phyloP scores from a whole-genome alignment of 2,797 vertebrate genomes.

The Pterois miles region DNA sequence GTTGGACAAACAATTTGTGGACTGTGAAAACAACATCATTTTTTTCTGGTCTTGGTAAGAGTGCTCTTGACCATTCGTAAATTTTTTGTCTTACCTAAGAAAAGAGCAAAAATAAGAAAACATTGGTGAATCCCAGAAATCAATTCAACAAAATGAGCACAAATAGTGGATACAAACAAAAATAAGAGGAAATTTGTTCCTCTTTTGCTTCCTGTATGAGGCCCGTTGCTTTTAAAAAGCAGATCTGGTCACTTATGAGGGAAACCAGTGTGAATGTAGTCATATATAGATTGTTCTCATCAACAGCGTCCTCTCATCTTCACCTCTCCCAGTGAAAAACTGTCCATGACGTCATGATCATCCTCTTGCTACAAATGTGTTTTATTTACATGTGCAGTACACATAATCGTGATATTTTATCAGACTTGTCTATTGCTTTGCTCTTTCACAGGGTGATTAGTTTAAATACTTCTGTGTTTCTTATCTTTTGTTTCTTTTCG shows the following conservation, averaged over 20 bases:
- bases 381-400: not conserved
- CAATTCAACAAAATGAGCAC: no score
- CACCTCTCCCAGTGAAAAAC: not conserved
- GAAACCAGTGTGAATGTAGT: slow-evolving; percentile 31
- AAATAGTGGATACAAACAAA: no score
- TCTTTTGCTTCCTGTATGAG: no score
- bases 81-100: no score
- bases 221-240: not conserved
- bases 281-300: not conserved
- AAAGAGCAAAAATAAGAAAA: no score
- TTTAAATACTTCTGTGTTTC: slow-evolving; percentile 26
- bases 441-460: slow-evolving; percentile 25
- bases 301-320: not conserved
- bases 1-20: no score
- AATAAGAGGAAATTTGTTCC: no score
- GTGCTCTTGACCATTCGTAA: no score
- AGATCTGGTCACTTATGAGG: not conserved
- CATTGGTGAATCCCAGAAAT: no score
- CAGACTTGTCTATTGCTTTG: not conserved
- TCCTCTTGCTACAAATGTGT: not conserved
- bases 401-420: slow-evolving; percentile 5
- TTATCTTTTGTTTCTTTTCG: slow-evolving; percentile 16
- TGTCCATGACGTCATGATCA: not conserved
- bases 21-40: no score
- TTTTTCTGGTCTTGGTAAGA: no score